Evolutionary conservation across 2,113 vertebrate species (phyloP), one percentile per base, ranked within the genome.

Genomic region (Malurus cyaneus): DNA sequence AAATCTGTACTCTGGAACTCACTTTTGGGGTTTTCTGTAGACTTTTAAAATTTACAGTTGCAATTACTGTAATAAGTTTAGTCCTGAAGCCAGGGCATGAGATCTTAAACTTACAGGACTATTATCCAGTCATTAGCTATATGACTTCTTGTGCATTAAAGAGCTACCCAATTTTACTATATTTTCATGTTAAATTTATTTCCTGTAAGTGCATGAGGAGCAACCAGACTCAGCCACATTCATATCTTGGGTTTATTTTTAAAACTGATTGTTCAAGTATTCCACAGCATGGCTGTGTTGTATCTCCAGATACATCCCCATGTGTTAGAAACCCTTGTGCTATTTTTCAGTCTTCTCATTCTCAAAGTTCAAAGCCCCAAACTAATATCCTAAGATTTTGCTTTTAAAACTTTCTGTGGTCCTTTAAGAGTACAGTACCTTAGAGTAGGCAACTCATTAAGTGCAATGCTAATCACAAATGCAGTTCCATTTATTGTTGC

Each of bases 41-140:
- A 44, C 41, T 91, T 96, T 92, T 88, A 81, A 91, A 67, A 88
- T 93, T 80, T 91, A 54, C 70, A 86, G 47, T 96, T 94, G 34
- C 2, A 5, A 32, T 88, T 76, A 72, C 74, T 96, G 73, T 85
- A 69, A 14, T 71, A 59, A 92, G 42, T 91, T 91, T 9, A 66
- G 56, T 61, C 36, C 89, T 94, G 61, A 95, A 91, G 50, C 59
- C 85, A 50, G 77, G 80, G 19, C 67, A 12, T 66, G 82, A 83
- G 23, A 47, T 39, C 79, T 91, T 93, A 57, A 80, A 89, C 59
- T 92, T 82, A 14, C 83, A 90, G 89, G 62, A 79, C 14, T 56
- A 39, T 77, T 61, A 81, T 9, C 42, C 28, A 64, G 69, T 93
- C 49, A 62, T 70, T 62, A 91, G 31, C 46, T 95, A 5, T 60